A percentile compares a stretch with the other conserved stretches of the same genome.
These are phyloP conservation scores for Manduca sexta DNA, from an alignment of 1,140 invertebrate species.

Conservation along the genomic window DNA sequence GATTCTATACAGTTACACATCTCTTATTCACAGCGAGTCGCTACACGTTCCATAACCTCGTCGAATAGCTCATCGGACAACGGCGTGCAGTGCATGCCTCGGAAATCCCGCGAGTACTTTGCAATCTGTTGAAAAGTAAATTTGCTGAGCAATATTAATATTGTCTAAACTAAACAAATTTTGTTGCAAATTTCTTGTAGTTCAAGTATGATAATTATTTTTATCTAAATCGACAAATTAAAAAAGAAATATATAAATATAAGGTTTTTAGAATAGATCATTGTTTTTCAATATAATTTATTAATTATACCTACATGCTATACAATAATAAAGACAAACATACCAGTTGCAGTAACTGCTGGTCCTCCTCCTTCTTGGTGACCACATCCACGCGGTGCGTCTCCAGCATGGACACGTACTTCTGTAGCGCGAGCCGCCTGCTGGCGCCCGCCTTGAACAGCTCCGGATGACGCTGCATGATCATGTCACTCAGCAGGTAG, in stretches of 20 bases:
- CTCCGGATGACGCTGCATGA: constrained; percentile 85
- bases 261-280: not conserved
- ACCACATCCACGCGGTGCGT: constrained; percentile 27
- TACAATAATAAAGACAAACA: not conserved
- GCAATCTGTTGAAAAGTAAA: constrained; percentile 67
- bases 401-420: constrained; percentile 71
- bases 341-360: not conserved
- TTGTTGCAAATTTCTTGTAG: no score
- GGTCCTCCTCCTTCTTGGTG: not conserved
- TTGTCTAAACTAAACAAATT: no score
- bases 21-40: no score
- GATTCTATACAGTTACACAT: no score
- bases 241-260: not conserved
- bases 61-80: constrained; percentile 72
- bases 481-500: constrained; percentile 82
- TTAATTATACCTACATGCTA: not conserved
- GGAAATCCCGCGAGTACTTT: constrained; percentile 90
- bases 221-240: not conserved
- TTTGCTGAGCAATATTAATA: no score
- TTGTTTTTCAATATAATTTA: not conserved
- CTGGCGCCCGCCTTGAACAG: constrained; percentile 75
- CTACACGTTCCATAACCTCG: constrained; percentile 11
- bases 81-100: constrained; percentile 89
- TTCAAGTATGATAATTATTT: no score
- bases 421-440: constrained; percentile 48